phyloP scores from a whole-genome alignment of 2,888 invertebrate species.

The Tenthredo livida region DNA sequence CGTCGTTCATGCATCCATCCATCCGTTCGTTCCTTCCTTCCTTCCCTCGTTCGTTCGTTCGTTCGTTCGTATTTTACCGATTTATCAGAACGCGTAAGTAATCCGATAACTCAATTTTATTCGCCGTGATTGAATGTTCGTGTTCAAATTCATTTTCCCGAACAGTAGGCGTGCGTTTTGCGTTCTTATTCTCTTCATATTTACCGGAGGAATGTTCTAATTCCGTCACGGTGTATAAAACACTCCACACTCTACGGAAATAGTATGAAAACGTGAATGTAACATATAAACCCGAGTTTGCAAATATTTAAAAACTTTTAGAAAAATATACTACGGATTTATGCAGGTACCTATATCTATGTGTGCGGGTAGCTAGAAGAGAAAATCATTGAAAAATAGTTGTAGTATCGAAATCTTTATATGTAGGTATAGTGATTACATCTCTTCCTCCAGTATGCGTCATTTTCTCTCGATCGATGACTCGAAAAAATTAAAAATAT shows the following conservation, averaged over 20 bases:
- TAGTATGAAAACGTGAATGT: slow-evolving; percentile 32
- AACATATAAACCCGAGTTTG: background rate
- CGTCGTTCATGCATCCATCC: background rate
- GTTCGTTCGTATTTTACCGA: slow-evolving; percentile 14
- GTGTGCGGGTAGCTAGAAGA: background rate
- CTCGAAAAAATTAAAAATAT: background rate
- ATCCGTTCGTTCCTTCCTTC: no score
- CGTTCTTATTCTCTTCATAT: background rate
- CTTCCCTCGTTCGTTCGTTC: background rate
- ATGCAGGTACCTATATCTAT: background rate
- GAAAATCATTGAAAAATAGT: slow-evolving; percentile 4
- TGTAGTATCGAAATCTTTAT: background rate
- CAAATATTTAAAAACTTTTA: background rate
- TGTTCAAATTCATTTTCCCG: background rate
- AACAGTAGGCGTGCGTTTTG: slow-evolving; percentile 19
- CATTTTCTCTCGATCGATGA: background rate
- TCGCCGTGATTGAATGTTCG: background rate
- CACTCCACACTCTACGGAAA: slow-evolving; percentile 9
- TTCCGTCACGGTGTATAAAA: slow-evolving; percentile 32
- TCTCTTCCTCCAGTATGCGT: background rate
- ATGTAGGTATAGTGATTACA: background rate
- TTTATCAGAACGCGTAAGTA: background rate
- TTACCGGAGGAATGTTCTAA: slow-evolving; percentile 50
- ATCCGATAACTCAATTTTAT: slow-evolving; percentile 1
- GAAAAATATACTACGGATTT: background rate